These are phyloP conservation scores for Forbesichthys papilliferus DNA, from an alignment of 2,113 vertebrate species.

Conservation along the genomic window DNA sequence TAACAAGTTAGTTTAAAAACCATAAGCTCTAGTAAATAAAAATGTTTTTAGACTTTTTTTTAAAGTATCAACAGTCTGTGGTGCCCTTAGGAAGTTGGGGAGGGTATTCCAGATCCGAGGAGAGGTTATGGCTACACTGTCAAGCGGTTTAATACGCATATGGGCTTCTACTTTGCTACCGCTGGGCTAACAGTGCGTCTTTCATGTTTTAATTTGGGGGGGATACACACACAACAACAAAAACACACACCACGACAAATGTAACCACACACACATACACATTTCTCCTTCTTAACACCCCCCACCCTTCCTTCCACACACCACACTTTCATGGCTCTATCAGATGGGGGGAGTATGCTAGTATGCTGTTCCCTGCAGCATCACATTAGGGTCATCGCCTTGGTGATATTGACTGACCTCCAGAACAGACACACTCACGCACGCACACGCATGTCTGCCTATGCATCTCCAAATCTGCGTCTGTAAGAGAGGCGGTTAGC, in stretches of 20 bases:
- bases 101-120: too few relatives aligned
- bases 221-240: neutral
- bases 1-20: too few relatives aligned
- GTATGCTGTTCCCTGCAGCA: conserved; percentile 42
- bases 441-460: conserved; percentile 19
- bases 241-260: conserved; percentile 1
- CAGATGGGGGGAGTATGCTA: conserved; percentile 33
- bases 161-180: too few relatives aligned
- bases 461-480: conserved; percentile 21
- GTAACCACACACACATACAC: neutral
- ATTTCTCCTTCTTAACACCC: neutral
- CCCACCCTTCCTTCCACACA: conserved; percentile 10
- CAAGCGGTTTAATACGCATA: too few relatives aligned
- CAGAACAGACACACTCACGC: conserved; percentile 27
- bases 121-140: too few relatives aligned
- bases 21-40: too few relatives aligned
- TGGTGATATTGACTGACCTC: conserved; percentile 19
- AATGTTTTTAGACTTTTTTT: too few relatives aligned
- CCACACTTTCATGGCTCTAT: conserved; percentile 18
- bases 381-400: conserved; percentile 42
- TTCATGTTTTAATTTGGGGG: too few relatives aligned
- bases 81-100: too few relatives aligned
- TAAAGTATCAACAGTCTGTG: too few relatives aligned
- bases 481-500: conserved; percentile 28
- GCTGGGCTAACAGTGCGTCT: too few relatives aligned